Evolutionary conservation across 2,113 vertebrate species (phyloP).

Genomic region (Aphelocoma coerulescens): DNA sequence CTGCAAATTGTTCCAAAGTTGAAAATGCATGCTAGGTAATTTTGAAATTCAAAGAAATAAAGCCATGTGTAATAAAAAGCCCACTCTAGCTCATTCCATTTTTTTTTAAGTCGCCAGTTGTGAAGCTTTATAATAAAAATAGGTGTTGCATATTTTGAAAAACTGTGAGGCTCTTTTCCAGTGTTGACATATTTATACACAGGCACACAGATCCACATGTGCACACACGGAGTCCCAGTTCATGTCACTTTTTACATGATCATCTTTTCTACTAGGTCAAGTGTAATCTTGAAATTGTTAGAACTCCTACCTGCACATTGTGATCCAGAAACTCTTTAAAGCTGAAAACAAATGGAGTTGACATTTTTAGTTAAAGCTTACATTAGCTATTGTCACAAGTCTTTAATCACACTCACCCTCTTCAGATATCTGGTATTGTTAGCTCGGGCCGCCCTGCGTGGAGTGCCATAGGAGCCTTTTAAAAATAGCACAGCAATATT

Average conservation of each 20-base stretch:
- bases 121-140: slow-evolving; percentile 64
- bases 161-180: background rate
- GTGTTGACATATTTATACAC: background rate
- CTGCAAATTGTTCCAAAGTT: slow-evolving; percentile 73
- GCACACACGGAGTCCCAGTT: background rate
- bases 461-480: slow-evolving; percentile 54
- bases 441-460: background rate
- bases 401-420: slow-evolving; percentile 53
- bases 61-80: slow-evolving; percentile 68
- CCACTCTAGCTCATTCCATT: slow-evolving; percentile 46
- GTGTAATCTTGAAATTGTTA: slow-evolving; percentile 61
- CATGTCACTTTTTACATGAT: slow-evolving; percentile 40
- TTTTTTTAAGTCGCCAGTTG: slow-evolving; percentile 46
- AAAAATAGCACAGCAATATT: slow-evolving; percentile 67
- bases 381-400: slow-evolving; percentile 57
- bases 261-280: slow-evolving; percentile 44
- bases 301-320: slow-evolving; percentile 27
- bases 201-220: background rate
- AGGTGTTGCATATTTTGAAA: slow-evolving; percentile 47
- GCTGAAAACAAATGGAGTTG: slow-evolving; percentile 62
- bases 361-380: slow-evolving; percentile 67
- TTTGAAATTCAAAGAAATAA: slow-evolving; percentile 73
- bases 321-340: slow-evolving; percentile 48
- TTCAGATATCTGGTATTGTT: slow-evolving; percentile 32
- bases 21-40: slow-evolving; percentile 71